phyloP scores from a whole-genome alignment of 2,797 vertebrate species.

The Ctenopoma multispine region DNA sequence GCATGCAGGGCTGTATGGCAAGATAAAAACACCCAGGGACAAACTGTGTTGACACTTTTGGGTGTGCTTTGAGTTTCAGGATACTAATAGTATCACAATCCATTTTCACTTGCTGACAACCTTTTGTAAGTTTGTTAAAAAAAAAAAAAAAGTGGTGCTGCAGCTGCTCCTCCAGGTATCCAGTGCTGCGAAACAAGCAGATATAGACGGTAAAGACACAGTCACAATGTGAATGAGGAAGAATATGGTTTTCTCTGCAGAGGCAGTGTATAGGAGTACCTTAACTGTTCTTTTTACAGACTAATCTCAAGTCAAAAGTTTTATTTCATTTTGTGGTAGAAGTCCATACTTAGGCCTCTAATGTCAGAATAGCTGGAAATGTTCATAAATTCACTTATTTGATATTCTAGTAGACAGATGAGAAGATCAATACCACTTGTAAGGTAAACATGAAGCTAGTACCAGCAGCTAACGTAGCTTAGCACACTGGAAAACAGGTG shows the following conservation, averaged over 20 bases:
- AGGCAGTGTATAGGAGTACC: constrained; percentile 37
- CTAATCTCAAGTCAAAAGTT: constrained; percentile 15
- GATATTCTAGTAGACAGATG: not conserved
- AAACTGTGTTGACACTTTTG: not conserved
- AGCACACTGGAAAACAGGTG: not conserved
- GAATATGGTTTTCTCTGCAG: constrained; percentile 50
- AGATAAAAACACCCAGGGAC: not conserved
- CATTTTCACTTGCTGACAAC: not conserved
- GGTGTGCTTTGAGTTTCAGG: constrained; percentile 11
- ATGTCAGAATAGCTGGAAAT: constrained; percentile 4
- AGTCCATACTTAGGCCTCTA: not conserved
- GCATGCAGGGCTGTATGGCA: not conserved
- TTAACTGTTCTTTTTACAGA: constrained; percentile 3
- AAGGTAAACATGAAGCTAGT: not conserved
- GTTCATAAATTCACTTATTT: not conserved
- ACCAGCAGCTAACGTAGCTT: not conserved
- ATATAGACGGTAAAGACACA: constrained; percentile 37
- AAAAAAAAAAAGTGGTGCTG: not conserved
- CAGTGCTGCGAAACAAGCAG: constrained; percentile 30
- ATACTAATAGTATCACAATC: constrained; percentile 2
- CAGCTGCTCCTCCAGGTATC: constrained; percentile 15
- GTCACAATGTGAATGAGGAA: constrained; percentile 43
- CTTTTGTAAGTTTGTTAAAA: not conserved
- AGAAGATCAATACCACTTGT: not conserved
- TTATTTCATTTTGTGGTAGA: constrained; percentile 8